Evolutionary conservation across 2,113 vertebrate species (phyloP).

Genomic region (Oreocharis arfaki): DNA sequence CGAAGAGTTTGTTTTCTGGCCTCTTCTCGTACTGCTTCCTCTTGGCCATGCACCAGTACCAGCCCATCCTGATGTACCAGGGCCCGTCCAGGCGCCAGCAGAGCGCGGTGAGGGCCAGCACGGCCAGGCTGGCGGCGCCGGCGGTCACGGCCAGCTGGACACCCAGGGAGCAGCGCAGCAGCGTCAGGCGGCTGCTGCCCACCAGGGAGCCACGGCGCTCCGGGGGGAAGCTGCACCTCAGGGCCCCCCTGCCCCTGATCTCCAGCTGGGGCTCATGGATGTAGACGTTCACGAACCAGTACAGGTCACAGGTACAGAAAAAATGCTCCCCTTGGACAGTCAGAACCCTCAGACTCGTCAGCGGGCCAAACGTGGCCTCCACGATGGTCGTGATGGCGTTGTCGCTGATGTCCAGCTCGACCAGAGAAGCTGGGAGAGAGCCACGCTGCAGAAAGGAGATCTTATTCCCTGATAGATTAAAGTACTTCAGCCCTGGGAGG

Average conservation of each 20-base stretch:
- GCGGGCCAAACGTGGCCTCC: background rate
- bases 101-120: background rate
- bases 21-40: constrained; percentile 11
- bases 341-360: background rate
- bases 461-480: constrained; percentile 50
- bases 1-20: constrained; percentile 18
- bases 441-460: constrained; percentile 45
- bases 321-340: background rate
- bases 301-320: constrained; percentile 56
- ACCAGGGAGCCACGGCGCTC: background rate
- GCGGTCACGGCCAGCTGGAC: constrained; percentile 7
- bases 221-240: constrained; percentile 28
- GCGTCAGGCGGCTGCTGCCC: background rate
- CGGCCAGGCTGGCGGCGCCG: rapidly evolving
- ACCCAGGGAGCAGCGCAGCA: constrained; percentile 6
- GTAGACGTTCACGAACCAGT: constrained; percentile 23
- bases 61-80: constrained; percentile 58
- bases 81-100: constrained; percentile 28
- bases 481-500: constrained; percentile 10
- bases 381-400: constrained; percentile 20
- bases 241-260: background rate
- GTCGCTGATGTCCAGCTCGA: constrained; percentile 42
- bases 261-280: background rate
- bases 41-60: constrained; percentile 59
- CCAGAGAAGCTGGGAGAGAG: constrained; percentile 27